Evolutionary conservation across 2,797 vertebrate genomes (phyloP), one percentile per base, ranked within the genome.

Genomic region (Antrozous pallidus): DNA sequence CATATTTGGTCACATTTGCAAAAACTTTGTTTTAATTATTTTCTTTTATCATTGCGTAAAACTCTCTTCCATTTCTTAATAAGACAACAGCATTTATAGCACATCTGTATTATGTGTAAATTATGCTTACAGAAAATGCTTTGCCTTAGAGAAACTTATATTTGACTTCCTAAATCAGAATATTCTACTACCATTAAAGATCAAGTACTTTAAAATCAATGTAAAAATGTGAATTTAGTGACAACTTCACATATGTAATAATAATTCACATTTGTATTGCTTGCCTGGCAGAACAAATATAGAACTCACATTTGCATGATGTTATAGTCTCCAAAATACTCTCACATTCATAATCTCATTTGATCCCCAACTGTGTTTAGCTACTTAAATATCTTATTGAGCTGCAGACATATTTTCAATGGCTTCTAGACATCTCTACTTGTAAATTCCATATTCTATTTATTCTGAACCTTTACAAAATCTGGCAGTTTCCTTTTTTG

Each of bases 151-250:
- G 24, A 83, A 87, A 38, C 54, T 90, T 92, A 16, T 74, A 54
- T 74, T 83, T 77, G 17, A 85, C 16, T 73, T 81, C 4, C 4
- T 67, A 90, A 75, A 10, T 88, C 38, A 84, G 40, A 92, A 61
- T 90, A 91, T 51, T 90, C 45, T 90, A 33, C 45, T 88, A 90
- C 8, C 11, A 36, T 82, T 28, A 90, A 94, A 94, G 28, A 65
- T 47, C 38, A 36, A 63, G 42, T 11, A 47, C 26, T 61, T 80
- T 49, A 85, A 90, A 31, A 47, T 82, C 40, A 90, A 67, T 38
- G 38, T 56, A 69, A 90, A 95, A 58, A 84, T 86, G 45, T 79
- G 87, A 91, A 61, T 69, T 94, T 85, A 24, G 9, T 84, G 20
- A 4, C 36, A 65, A 63, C 31, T 20, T 10, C 13, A 67, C 8